Evolutionary conservation across 1,140 invertebrate species (phyloP), one percentile per base, ranked within the genome.

Genomic region (Idris sp.): DNA sequence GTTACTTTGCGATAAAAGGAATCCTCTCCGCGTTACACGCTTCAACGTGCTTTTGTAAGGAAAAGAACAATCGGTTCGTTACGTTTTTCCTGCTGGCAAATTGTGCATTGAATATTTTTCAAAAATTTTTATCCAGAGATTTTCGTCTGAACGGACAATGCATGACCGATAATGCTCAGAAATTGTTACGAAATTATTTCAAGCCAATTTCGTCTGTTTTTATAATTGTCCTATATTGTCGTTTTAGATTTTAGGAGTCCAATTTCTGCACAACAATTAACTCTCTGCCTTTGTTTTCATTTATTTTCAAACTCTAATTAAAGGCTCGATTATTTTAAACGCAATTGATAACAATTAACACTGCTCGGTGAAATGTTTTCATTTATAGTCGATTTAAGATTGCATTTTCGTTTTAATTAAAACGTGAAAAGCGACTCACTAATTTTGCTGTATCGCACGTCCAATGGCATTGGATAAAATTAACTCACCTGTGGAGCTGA

Each of bases 41-140:
- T 74, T 28, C 16, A 41, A 19, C 49, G 49, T 67, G 19, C 56
- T 68, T 68, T 67, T 61, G 56, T 38, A 54, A 74, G 48, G 53
- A 74, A 74, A 58, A 68, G 71, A 74, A 74, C 71, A 74, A 74
- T 74, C 71, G 71, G 71, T 74, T 74, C 71, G 71, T 74, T 74
- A 74, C 71, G 62, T n/a, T 67, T 41, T 56, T 67, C 49, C 16
- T 62, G 35, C 8, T 15, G 35, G 49, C 9, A 62, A 67, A 74
- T 74, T 74, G 71, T 15, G 35, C 71, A 53, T 59, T 62, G 71
- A 67, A 74, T 74, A 68, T 59, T 65, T 74, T 67, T 68, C 56
- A 43, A 25, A 49, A 51, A 62, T 54, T 43, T n/a, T n/a, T n/a
- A n/a, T 43, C 15, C 49, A 43, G 15, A 44, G 44, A 61, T 31